Percentiles rank a stretch among this genome's conserved stretches.
These are phyloP conservation scores for Bovichtus variegatus DNA, from an alignment of 2,797 vertebrate species.

Conservation along the genomic window DNA sequence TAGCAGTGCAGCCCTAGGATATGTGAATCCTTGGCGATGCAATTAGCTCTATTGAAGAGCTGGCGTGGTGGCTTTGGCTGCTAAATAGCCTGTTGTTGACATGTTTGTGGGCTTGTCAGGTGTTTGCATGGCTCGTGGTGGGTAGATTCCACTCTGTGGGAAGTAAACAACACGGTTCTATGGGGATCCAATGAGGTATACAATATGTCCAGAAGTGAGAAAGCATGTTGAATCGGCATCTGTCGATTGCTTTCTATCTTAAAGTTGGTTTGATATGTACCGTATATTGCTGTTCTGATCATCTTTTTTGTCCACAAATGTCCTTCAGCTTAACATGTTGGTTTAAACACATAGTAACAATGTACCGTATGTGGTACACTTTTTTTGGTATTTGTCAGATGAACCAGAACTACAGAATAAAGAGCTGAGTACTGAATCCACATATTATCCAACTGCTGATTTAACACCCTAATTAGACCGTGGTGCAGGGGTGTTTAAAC, in stretches of 20 bases:
- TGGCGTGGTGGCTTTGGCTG: conserved; percentile 49
- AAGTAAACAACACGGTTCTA: conserved; percentile 32
- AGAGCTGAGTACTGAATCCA: conserved; percentile 63
- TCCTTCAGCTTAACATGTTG: too few relatives aligned
- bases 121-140: conserved; percentile 43
- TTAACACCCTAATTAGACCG: conserved; percentile 83
- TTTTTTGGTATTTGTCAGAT: conserved; percentile 29
- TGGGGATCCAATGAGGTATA: neutral
- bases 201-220: neutral
- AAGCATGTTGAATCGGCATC: neutral
- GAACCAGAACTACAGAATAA: conserved; percentile 59
- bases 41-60: conserved; percentile 66
- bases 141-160: conserved; percentile 12
- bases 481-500: conserved; percentile 79
- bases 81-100: conserved; percentile 65
- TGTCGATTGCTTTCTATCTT: conserved; percentile 13
- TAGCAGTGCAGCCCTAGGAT: conserved; percentile 39
- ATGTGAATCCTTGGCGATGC: conserved; percentile 47
- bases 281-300: conserved; percentile 3
- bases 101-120: conserved; percentile 57
- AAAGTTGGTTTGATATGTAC: neutral
- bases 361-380: conserved; percentile 7
- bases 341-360: neutral
- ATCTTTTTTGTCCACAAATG: too few relatives aligned
- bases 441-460: conserved; percentile 76